Conservation (phyloP, 2,113 vertebrate species). For the Halcyon senegalensis region DNA sequence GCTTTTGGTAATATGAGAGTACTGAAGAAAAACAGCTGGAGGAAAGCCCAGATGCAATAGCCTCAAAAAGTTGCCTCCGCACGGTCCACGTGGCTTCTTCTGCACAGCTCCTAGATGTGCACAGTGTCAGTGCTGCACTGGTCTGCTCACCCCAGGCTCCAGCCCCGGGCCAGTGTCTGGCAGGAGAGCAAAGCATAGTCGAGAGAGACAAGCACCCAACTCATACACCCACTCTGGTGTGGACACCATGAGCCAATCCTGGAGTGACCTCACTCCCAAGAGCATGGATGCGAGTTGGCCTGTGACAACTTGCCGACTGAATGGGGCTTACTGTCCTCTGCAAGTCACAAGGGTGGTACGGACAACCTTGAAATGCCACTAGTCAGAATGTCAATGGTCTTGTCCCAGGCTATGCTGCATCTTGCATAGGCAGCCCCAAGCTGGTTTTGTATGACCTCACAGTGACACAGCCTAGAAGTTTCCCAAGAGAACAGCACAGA, state of each 20-base stretch:
- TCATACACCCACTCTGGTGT: not conserved
- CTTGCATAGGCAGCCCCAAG: not conserved
- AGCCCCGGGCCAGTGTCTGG: not conserved
- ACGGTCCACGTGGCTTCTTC: fast-evolving
- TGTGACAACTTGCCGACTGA: not conserved
- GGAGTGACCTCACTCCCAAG: not conserved
- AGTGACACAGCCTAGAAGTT: not conserved
- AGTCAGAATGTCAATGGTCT: not conserved
- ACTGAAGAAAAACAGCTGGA: constrained; percentile 7
- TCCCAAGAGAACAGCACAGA: not conserved
- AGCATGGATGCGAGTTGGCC: fast-evolving
- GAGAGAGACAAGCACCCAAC: not conserved
- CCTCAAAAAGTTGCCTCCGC: not conserved
- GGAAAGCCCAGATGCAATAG: not conserved
- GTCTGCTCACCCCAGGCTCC: not conserved
- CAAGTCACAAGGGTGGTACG: not conserved
- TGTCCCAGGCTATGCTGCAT: fast-evolving
- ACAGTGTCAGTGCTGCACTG: fast-evolving
- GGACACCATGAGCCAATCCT: not conserved
- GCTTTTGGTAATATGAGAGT: not conserved
- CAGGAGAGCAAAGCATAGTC: not conserved
- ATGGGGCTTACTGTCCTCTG: fast-evolving
- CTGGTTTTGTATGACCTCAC: not conserved
- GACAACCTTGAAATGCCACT: not conserved
- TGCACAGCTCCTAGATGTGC: not conserved